Percentiles rank a stretch among this genome's conserved stretches.
phyloP scores from a whole-genome alignment of 2,797 vertebrate genomes.

The Borostomias antarcticus region DNA sequence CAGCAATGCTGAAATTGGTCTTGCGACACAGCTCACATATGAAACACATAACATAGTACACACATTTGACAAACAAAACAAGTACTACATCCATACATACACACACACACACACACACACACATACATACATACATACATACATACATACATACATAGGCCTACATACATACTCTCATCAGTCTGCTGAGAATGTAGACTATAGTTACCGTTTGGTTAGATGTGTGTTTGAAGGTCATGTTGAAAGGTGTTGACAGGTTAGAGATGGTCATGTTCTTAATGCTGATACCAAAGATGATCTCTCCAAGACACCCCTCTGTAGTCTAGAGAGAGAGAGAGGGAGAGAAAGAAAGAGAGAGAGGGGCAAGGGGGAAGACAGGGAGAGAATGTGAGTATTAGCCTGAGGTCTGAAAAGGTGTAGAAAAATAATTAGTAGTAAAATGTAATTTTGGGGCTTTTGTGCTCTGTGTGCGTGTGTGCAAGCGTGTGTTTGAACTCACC shows the following conservation, averaged over 20 bases:
- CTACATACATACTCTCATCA: no score
- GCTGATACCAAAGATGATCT: not conserved
- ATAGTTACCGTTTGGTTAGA: not conserved
- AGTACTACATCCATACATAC: no score
- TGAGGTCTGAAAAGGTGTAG: not conserved
- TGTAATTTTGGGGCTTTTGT: not conserved
- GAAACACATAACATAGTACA: no score
- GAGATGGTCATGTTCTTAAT: conserved; percentile 12
- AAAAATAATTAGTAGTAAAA: not conserved
- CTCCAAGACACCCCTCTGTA: not conserved
- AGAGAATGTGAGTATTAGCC: no score
- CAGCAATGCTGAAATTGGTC: no score
- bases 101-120: no score
- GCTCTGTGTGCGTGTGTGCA: not conserved
- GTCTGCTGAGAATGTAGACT: not conserved
- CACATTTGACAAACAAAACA: no score
- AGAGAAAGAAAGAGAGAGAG: no score
- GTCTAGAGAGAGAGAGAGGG: not conserved
- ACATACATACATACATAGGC: no score
- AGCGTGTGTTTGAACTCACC: not conserved
- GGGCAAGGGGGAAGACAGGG: no score
- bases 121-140: no score
- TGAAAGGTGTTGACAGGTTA: conserved; percentile 2
- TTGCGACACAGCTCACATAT: no score
- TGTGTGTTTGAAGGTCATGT: not conserved